Evolutionary conservation across 1,140 invertebrate species (phyloP).

Genomic region (Acromyrmex heyeri): DNA sequence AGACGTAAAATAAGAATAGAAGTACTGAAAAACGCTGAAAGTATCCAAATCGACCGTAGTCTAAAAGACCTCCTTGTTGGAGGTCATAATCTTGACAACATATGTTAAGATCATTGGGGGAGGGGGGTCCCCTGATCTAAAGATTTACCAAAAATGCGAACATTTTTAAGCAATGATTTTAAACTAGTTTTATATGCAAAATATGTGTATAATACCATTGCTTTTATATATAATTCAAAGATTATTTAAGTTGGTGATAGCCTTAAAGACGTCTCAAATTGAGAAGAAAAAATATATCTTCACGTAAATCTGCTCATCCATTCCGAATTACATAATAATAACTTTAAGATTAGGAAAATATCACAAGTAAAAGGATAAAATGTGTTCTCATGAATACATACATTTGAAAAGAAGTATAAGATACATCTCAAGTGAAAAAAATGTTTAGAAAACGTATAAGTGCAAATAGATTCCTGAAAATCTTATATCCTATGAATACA

Average conservation of each 20-base stretch:
- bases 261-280: background rate
- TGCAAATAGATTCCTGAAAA: conserved; percentile 20
- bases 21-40: too few relatives aligned
- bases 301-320: background rate
- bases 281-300: background rate
- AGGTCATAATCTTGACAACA: too few relatives aligned
- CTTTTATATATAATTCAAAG: background rate
- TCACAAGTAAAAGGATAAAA: conserved; percentile 43
- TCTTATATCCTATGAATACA: background rate
- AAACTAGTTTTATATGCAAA: background rate
- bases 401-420: background rate
- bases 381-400: background rate
- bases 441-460: background rate
- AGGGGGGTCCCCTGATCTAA: too few relatives aligned
- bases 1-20: too few relatives aligned
- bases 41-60: too few relatives aligned
- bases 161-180: background rate
- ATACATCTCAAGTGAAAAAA: background rate
- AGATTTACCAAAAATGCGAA: background rate
- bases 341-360: conserved; percentile 9
- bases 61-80: too few relatives aligned
- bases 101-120: too few relatives aligned
- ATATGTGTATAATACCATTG: background rate
- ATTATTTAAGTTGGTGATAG: conserved; percentile 19
- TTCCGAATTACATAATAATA: background rate